Evolutionary conservation across 1,140 invertebrate genomes (phyloP).

Genomic region (Zaprionus gabonicus): DNA sequence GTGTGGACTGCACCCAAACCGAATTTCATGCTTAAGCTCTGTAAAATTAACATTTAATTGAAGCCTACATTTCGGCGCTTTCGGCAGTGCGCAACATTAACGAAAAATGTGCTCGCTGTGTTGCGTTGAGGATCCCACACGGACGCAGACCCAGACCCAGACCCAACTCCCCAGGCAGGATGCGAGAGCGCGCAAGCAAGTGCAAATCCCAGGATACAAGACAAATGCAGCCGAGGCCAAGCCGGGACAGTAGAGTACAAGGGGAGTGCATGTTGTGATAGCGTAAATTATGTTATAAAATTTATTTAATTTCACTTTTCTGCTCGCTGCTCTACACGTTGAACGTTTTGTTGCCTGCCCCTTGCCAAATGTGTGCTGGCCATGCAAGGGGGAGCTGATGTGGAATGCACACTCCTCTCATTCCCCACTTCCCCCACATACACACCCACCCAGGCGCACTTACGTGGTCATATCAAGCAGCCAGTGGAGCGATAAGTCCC

Average conservation of each 20-base stretch:
- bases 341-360: conserved; percentile 72
- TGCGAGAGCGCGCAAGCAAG: conserved; percentile 8
- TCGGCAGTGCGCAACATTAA: conserved; percentile 55
- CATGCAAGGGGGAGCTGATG: conserved; percentile 44
- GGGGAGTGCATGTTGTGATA: conserved; percentile 76
- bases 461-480: conserved; percentile 58
- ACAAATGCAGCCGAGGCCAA: conserved; percentile 47
- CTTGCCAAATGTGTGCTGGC: conserved; percentile 49
- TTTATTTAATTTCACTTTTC: conserved; percentile 83
- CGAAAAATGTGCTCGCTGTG: conserved; percentile 24
- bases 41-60: conserved; percentile 84
- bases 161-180: conserved; percentile 1
- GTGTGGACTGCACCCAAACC: conserved; percentile 34
- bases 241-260: not conserved
- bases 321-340: conserved; percentile 36
- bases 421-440: not conserved
- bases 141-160: not conserved
- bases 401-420: conserved; percentile 19
- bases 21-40: conserved; percentile 83
- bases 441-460: conserved; percentile 17
- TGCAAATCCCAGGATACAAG: conserved; percentile 42
- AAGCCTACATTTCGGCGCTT: conserved; percentile 77
- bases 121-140: not conserved
- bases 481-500: conserved; percentile 60
- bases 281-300: conserved; percentile 83